These are phyloP conservation scores for Uromys caudimaculatus DNA, from an alignment of 2,797 vertebrate genomes.

Conservation along the genomic window DNA sequence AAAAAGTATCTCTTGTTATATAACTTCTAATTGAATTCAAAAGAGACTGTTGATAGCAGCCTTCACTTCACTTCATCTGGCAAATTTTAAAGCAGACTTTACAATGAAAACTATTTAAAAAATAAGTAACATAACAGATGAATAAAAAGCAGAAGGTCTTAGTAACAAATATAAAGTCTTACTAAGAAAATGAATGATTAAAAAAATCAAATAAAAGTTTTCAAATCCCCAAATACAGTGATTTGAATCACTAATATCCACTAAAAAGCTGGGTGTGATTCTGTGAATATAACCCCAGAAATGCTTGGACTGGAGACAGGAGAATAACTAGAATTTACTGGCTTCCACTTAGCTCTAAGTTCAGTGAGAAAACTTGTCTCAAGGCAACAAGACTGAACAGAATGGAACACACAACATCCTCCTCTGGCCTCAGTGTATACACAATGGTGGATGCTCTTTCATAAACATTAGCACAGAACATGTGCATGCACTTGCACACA, in stretches of 20 bases:
- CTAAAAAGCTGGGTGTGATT: background rate
- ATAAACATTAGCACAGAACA: background rate
- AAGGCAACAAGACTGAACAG: background rate
- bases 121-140: background rate
- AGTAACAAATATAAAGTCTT: background rate
- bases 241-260: background rate
- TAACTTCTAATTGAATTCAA: background rate
- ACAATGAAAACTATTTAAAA: background rate
- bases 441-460: accelerated
- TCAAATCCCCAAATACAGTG: background rate
- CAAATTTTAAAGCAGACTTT: background rate
- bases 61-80: background rate
- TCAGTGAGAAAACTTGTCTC: background rate
- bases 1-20: background rate
- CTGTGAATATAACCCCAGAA: background rate
- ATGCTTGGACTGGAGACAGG: no score
- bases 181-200: background rate
- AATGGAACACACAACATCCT: background rate
- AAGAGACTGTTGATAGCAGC: background rate
- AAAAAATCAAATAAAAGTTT: background rate
- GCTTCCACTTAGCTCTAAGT: no score
- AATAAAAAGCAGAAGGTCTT: background rate
- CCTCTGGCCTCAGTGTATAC: no score
- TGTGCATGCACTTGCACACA: background rate
- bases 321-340: background rate